Evolutionary conservation across 2,113 vertebrate species (phyloP).

Genomic region (Silurus meridionalis): DNA sequence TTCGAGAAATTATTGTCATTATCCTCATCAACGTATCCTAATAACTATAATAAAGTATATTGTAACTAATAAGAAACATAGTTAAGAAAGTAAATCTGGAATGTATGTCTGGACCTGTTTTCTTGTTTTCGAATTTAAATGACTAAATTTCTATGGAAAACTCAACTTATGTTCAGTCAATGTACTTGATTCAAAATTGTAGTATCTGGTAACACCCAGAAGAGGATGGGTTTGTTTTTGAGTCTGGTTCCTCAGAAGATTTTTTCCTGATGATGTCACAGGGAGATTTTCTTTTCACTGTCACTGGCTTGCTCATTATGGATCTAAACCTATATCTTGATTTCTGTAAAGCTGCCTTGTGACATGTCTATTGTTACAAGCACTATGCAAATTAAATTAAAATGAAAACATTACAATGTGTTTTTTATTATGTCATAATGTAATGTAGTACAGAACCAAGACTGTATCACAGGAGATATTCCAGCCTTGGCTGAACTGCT

Average conservation of each 20-base stretch:
- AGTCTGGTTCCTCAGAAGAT: background rate
- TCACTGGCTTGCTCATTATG: background rate
- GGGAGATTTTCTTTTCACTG: background rate
- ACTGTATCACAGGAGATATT: constrained; percentile 7
- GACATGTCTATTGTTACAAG: background rate
- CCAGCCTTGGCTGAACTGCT: constrained; percentile 23
- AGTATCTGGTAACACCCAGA: background rate
- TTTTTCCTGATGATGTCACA: background rate
- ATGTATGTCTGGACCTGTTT: background rate
- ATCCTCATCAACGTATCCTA: background rate
- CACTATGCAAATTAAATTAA: background rate
- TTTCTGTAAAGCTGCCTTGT: background rate
- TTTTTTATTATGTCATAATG: constrained; percentile 28
- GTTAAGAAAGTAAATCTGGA: background rate
- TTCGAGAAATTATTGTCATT: background rate
- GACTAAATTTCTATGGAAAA: background rate
- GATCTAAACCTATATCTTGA: background rate
- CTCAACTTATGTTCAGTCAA: background rate
- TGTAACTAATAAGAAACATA: background rate
- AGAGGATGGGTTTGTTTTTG: background rate
- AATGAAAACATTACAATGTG: background rate
- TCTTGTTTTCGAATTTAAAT: background rate
- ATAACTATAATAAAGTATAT: background rate
- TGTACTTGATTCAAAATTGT: background rate
- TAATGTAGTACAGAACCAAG: constrained; percentile 22